A percentile compares a stretch with the other conserved stretches of the same genome.
phyloP scores from a whole-genome alignment of 1,140 invertebrate species.

The Tetraneura akinire region DNA sequence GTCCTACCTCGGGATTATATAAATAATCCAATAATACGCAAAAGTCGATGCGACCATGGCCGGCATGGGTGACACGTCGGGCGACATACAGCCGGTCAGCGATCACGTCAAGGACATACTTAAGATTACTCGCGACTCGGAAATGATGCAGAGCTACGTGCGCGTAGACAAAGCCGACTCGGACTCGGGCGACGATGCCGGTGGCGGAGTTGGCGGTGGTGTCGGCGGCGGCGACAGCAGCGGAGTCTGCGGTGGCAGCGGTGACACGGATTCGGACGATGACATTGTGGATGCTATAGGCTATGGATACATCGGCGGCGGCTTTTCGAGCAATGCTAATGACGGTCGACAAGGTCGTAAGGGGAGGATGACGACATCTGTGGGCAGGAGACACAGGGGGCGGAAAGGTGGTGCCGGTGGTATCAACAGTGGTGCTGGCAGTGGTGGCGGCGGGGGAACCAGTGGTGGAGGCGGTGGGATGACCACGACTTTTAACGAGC shows the following conservation, averaged over 20 bases:
- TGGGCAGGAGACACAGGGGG: not conserved
- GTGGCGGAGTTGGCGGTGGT: not conserved
- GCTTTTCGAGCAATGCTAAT: not conserved
- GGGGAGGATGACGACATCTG: slow-evolving; percentile 55
- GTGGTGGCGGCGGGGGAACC: not conserved
- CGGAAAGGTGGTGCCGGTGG: not conserved
- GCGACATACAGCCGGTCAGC: slow-evolving; percentile 53
- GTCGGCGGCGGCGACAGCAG: slow-evolving; percentile 43
- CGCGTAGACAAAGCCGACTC: slow-evolving; percentile 51
- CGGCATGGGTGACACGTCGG: slow-evolving; percentile 33
- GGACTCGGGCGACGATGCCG: slow-evolving; percentile 33
- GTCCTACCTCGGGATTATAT: no score
- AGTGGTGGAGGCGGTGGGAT: not conserved
- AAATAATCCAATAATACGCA: no score
- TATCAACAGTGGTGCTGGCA: not conserved
- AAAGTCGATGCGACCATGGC: slow-evolving; percentile 28
- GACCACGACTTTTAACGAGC: slow-evolving; percentile 55
- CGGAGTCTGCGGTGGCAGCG: slow-evolving; percentile 52
- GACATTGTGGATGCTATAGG: not conserved
- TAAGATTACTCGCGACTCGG: slow-evolving; percentile 54
- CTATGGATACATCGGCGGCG: slow-evolving; percentile 3
- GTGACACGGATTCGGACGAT: slow-evolving; percentile 10
- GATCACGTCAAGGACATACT: slow-evolving; percentile 54
- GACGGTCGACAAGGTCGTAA: slow-evolving; percentile 54
- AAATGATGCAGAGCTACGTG: slow-evolving; percentile 56